A percentile compares a stretch with the other conserved stretches of the same genome.
phyloP scores from a whole-genome alignment of 2,113 vertebrate genomes.

The Notarius lentiginosus region DNA sequence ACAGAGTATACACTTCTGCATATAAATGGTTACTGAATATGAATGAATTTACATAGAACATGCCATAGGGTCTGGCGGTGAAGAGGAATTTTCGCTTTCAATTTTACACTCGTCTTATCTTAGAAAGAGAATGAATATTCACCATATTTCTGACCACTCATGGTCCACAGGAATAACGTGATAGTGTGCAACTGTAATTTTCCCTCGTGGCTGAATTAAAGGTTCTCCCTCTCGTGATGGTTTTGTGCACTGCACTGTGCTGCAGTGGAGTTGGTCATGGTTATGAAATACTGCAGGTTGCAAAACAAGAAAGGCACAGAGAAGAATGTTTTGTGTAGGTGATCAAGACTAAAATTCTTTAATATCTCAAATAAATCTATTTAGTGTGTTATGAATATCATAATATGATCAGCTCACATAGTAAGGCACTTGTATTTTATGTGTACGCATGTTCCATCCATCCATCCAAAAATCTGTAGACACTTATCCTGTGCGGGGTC shows the following conservation, averaged over 20 bases:
- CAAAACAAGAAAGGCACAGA: neutral
- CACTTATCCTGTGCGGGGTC: no score
- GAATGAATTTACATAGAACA: neutral
- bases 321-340: neutral
- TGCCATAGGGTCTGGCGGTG: neutral
- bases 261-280: constrained; percentile 6
- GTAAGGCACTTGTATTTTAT: neutral
- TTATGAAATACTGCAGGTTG: constrained; percentile 10
- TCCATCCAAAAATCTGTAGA: no score
- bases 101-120: neutral
- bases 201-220: neutral
- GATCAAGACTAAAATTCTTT: neutral
- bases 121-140: neutral
- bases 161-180: neutral
- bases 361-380: neutral
- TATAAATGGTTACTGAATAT: neutral
- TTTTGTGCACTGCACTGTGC: neutral
- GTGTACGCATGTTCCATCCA: neutral
- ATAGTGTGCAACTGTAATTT: neutral
- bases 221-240: constrained; percentile 6
- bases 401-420: neutral
- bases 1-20: neutral
- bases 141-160: neutral
- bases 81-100: neutral
- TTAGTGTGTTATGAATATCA: neutral